phyloP scores from a whole-genome alignment of 1,140 invertebrate genomes.

The Heliconius hermathena region DNA sequence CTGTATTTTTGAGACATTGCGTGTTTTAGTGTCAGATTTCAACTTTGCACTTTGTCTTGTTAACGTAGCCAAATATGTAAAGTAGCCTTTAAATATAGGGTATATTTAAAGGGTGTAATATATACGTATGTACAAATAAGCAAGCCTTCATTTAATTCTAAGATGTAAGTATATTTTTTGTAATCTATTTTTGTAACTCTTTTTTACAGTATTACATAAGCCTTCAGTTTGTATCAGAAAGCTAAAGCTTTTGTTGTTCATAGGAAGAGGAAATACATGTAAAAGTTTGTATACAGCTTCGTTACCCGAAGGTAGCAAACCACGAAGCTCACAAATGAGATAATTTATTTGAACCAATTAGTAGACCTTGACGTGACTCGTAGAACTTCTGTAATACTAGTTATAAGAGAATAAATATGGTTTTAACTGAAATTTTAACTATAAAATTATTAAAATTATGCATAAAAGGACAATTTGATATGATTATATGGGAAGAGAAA shows the following conservation, averaged over 20 bases:
- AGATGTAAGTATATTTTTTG: too few relatives aligned
- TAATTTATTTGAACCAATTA: conserved; percentile 14
- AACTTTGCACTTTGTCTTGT: too few relatives aligned
- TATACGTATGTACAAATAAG: too few relatives aligned
- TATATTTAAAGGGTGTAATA: too few relatives aligned
- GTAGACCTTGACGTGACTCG: not conserved
- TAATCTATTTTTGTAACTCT: too few relatives aligned
- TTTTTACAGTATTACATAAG: not conserved
- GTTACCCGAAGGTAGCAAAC: not conserved
- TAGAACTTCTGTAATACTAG: not conserved
- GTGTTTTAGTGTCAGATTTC: too few relatives aligned
- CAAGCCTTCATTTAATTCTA: too few relatives aligned
- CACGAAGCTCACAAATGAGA: conserved; percentile 4
- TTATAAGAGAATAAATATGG: not conserved
- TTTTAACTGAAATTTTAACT: not conserved
- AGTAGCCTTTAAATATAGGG: too few relatives aligned
- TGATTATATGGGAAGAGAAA: too few relatives aligned
- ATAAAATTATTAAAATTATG: not conserved
- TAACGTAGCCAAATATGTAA: too few relatives aligned
- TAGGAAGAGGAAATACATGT: not conserved
- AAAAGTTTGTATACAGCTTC: not conserved
- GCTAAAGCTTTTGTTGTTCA: not conserved
- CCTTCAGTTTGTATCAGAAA: not conserved
- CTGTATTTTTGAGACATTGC: too few relatives aligned
- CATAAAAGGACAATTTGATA: not conserved